Percentiles rank a stretch among this genome's conserved stretches.
phyloP scores from a whole-genome alignment of 2,888 invertebrate species.

The Chloromyia formosa region DNA sequence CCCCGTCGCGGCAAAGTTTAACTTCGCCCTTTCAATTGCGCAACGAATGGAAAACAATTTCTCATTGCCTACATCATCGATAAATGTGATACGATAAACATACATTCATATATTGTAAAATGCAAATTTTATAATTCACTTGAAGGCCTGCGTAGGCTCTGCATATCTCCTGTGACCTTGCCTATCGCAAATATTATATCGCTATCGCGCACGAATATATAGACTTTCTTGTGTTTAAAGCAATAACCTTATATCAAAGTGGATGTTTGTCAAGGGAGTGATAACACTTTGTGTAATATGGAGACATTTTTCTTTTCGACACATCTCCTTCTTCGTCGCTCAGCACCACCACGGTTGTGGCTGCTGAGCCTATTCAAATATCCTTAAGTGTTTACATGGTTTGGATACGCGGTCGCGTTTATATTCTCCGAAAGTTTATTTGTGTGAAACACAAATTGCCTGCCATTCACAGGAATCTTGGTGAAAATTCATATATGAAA shows the following conservation, averaged over 20 bases:
- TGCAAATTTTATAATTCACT: constrained; percentile 43
- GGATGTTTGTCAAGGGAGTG: constrained; percentile 40
- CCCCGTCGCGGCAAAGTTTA: too few species aligned
- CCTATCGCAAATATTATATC: constrained; percentile 25
- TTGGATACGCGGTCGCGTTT: not conserved
- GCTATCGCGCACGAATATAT: constrained; percentile 10
- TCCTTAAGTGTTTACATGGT: not conserved
- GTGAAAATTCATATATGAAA: constrained; percentile 10
- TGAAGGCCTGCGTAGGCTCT: constrained; percentile 10
- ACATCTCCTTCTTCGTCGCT: constrained; percentile 4
- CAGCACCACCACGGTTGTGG: not conserved
- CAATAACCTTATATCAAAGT: constrained; percentile 39
- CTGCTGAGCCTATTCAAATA: not conserved
- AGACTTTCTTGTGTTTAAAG: constrained; percentile 2
- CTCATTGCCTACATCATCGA: constrained; percentile 20
- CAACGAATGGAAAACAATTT: constrained; percentile 13
- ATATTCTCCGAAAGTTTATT: not conserved
- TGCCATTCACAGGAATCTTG: constrained; percentile 23
- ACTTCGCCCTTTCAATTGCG: too few species aligned
- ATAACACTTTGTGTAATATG: constrained; percentile 39
- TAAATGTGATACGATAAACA: constrained; percentile 23
- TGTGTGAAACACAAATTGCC: constrained; percentile 20
- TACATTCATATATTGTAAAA: constrained; percentile 9
- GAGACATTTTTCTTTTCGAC: constrained; percentile 33
- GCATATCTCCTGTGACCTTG: constrained; percentile 19